These are phyloP conservation scores for Ptychadena robeensis DNA, from an alignment of 2,797 vertebrate genomes.

Conservation along the genomic window DNA sequence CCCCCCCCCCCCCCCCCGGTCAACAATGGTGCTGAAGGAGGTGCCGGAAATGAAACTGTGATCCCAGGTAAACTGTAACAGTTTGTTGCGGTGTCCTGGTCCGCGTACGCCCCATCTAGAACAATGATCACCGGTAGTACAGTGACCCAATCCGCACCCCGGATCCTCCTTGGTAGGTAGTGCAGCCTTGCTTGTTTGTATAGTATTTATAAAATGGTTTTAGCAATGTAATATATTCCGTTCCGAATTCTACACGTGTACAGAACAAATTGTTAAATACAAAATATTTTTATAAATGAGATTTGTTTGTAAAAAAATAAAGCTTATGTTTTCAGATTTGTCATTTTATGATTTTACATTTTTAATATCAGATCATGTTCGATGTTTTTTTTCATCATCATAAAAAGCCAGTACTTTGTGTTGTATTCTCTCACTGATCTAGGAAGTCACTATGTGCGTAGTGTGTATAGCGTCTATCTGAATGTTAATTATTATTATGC, in stretches of 20 bases:
- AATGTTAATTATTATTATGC: conserved; percentile 41
- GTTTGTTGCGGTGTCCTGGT: too few species aligned
- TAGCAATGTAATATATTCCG: conserved; percentile 78
- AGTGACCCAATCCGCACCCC: neutral
- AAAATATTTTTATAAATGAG: conserved; percentile 79
- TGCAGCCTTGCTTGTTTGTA: conserved; percentile 72
- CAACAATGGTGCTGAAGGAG: too few species aligned
- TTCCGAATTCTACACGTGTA: conserved; percentile 68
- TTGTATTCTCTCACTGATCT: conserved; percentile 13
- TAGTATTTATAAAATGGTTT: conserved; percentile 81
- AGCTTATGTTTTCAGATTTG: conserved; percentile 52
- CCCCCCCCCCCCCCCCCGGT: too few species aligned
- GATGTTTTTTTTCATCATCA: neutral
- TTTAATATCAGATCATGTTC: conserved; percentile 17
- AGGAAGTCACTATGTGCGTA: conserved; percentile 21
- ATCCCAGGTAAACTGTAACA: too few species aligned
- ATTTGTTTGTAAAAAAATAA: conserved; percentile 65
- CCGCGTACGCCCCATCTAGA: too few species aligned
- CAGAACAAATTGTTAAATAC: conserved; percentile 73
- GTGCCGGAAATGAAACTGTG: too few species aligned
- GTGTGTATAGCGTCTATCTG: conserved; percentile 11
- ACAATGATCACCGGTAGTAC: too few species aligned
- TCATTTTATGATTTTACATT: conserved; percentile 39
- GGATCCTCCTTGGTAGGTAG: conserved; percentile 50
- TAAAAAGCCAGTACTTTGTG: conserved; percentile 9